These are phyloP conservation scores for Eospalax fontanierii DNA, from an alignment of 2,797 vertebrate species.

Conservation along the genomic window DNA sequence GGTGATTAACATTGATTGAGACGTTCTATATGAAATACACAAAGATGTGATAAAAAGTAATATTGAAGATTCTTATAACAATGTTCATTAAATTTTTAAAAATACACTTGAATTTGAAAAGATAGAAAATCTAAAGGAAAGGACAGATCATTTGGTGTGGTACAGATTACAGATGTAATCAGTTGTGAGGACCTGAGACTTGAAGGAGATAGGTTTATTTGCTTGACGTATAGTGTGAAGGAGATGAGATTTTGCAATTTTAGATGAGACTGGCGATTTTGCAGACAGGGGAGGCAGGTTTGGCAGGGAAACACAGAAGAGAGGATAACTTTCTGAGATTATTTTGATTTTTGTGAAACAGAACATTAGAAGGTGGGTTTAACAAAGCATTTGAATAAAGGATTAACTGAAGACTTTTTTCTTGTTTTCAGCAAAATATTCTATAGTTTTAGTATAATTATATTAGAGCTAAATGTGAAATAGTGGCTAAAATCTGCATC, in stretches of 20 bases:
- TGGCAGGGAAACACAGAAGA: neutral
- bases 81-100: no score
- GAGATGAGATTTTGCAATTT: neutral
- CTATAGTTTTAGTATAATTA: neutral
- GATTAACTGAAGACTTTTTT: neutral
- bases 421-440: neutral
- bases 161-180: neutral
- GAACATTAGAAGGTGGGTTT: constrained; percentile 10
- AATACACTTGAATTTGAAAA: neutral
- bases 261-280: constrained; percentile 45
- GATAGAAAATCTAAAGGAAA: neutral
- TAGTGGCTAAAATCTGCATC: constrained; percentile 32
- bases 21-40: no score
- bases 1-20: no score
- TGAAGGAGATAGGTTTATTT: neutral
- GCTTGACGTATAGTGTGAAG: neutral
- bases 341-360: constrained; percentile 63
- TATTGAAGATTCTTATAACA: no score
- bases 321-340: constrained; percentile 8
- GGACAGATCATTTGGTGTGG: neutral
- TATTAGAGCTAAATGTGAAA: neutral
- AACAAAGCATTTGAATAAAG: neutral
- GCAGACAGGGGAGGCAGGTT: neutral
- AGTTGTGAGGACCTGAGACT: neutral
- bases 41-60: no score